Base-by-base conservation (phyloP, 2,888 invertebrate species). In the Drosophila nr. medialis region DNA sequence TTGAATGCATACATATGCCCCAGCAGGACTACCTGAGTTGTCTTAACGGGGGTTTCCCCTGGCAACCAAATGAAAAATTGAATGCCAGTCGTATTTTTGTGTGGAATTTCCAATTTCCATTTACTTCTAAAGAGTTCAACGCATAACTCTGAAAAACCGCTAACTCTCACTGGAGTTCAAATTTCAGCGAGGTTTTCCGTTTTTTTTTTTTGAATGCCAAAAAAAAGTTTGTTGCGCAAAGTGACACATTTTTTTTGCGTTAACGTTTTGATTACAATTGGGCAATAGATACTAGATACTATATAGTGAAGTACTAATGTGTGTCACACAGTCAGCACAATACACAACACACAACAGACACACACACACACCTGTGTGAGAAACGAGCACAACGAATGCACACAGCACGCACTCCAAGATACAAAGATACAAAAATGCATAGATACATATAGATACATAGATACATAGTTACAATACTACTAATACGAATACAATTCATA, bases 321-420 rank as follows among this genome's bases (percentile, higher is more conserved):
- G 64, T 82, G 90, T 77, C 84, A 80, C 70, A 59, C 36, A 53
- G 83, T 87, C 82, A 83, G 90, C 83, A 81, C 62, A 72, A 50
- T 48, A 60, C 51, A 42, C 53, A 54, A 13, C 45, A 45, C 8
- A 38, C 36, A 36, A 1, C 42, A 13, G 53, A 56, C 68, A 60
- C 65, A 64, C 50, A 64, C 32, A 49, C 24, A 60, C 42, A 34
- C 34, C 34, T 34, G 53, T 38, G 36, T 38, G 27, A 59, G 60
- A 42, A 36, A 21, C 36, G 29, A 34, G 60, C 42, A 54, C 30
- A 24, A 40, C 50, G 56, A 34, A 61, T 34, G 45, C 45, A 29
- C 38, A 38, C 38, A 62, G 54, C 66, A 66, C 55, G 59, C 54
- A 66, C 55, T 56, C 40, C 29, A 7, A 59, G 64, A 53, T 56